Evolutionary conservation across 2,888 invertebrate species (phyloP), one percentile per base, ranked within the genome.

Genomic region (Eristalinus sepulchralis): DNA sequence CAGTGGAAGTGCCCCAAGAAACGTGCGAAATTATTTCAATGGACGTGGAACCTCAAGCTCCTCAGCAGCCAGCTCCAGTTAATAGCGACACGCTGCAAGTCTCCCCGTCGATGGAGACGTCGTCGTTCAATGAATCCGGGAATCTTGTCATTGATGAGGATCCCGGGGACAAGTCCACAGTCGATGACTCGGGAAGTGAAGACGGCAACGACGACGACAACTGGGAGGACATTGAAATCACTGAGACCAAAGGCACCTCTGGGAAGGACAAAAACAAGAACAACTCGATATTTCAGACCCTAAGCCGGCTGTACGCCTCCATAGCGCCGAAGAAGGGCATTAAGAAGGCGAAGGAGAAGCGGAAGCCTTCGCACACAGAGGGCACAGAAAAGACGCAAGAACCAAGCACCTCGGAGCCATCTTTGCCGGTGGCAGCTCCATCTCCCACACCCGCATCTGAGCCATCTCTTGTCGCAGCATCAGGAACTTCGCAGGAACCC

Each of bases 201-300:
- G 55, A 71, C 31, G 78, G 71, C 8, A 34, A 90, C 27, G 90
- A 91, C 57, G 90, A 90, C 71, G 90, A 90, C 17, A 89, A 90
- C 64, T 91, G 90, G 91, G 90, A 90, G 84, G 90, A 91, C 88
- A 90, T 91, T 78, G 90, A 91, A 84, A 89, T 89, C n/a, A 89
- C 88, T 0, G 89, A 90, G 60, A 82, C 71, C 8, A 88, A 85
- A 22, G 53, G 47, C 20, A 55, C 55, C 20, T 55, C 31, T 0
- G 73, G 59, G 1, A 88, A 88, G 33, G 89, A 89, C n/a, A 86
- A 88, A 36, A 88, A 47, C 62, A 88, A 86, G 34, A 88, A 83
- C 70, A 89, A 88, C 83, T 88, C 84, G 0, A 88, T 89, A n/a
- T 89, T 88, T 71, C 88, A 89, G 17, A 89, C 89, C 5, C 78